These are phyloP conservation scores for Leptinotarsa undecemlineata DNA, from an alignment of 1,140 invertebrate species.

Conservation along the genomic window DNA sequence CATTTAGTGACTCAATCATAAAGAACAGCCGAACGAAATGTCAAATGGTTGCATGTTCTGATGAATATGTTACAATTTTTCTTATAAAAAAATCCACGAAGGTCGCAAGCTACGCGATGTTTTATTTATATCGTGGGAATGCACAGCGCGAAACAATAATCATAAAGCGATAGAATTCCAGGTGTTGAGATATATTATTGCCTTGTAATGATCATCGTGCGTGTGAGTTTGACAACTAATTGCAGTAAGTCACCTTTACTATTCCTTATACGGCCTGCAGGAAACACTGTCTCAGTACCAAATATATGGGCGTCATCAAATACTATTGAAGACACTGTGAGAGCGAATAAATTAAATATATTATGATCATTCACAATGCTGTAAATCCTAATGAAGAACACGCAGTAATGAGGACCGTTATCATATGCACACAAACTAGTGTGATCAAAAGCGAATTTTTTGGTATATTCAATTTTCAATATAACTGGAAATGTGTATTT, in stretches of 20 bases:
- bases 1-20: too few relatives aligned
- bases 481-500: too few relatives aligned
- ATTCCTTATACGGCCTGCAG: background rate
- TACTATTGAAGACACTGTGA: background rate
- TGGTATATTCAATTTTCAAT: too few relatives aligned
- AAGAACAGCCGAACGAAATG: too few relatives aligned
- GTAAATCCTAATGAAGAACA: too few relatives aligned
- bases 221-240: slow-evolving; percentile 19
- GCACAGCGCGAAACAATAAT: slow-evolving; percentile 12
- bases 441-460: too few relatives aligned
- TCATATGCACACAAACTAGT: too few relatives aligned
- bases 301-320: background rate
- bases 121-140: background rate
- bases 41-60: background rate
- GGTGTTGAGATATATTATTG: slow-evolving; percentile 23
- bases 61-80: background rate
- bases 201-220: slow-evolving; percentile 18
- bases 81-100: background rate
- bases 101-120: background rate
- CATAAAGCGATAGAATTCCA: slow-evolving; percentile 24
- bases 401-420: too few relatives aligned
- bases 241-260: slow-evolving; percentile 16
- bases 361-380: too few relatives aligned
- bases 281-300: background rate
- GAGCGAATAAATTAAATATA: background rate